phyloP scores from a whole-genome alignment of 2,888 invertebrate genomes.

The Rhagonycha fulva region DNA sequence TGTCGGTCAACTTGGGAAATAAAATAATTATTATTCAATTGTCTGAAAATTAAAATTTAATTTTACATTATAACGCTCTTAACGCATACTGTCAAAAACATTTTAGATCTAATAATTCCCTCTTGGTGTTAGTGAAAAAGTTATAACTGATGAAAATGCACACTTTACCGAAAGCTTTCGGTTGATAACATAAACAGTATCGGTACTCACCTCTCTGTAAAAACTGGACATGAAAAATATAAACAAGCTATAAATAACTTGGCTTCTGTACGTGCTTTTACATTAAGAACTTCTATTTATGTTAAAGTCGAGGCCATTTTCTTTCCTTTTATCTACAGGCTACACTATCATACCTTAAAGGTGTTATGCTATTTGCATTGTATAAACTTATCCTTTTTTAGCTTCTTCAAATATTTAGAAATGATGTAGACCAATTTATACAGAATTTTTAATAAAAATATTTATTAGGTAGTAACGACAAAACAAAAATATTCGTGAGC shows the following conservation, averaged over 20 bases:
- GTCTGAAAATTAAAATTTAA: background rate
- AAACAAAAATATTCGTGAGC: background rate
- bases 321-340: background rate
- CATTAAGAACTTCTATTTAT: background rate
- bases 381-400: background rate
- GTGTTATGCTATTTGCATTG: background rate
- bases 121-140: too few relatives aligned
- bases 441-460: background rate
- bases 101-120: too few relatives aligned
- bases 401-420: background rate
- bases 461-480: background rate
- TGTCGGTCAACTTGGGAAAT: background rate
- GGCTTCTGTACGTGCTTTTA: background rate
- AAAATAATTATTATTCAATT: background rate
- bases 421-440: background rate
- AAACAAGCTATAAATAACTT: background rate
- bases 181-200: background rate
- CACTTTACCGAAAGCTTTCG: background rate
- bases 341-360: background rate
- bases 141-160: too few relatives aligned
- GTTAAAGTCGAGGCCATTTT: background rate
- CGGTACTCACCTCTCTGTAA: background rate
- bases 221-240: background rate
- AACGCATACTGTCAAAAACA: too few relatives aligned
- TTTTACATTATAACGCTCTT: background rate